A percentile compares a stretch with the other conserved stretches of the same genome.
phyloP scores from a whole-genome alignment of 2,888 invertebrate species.

The Endotricha flammealis region DNA sequence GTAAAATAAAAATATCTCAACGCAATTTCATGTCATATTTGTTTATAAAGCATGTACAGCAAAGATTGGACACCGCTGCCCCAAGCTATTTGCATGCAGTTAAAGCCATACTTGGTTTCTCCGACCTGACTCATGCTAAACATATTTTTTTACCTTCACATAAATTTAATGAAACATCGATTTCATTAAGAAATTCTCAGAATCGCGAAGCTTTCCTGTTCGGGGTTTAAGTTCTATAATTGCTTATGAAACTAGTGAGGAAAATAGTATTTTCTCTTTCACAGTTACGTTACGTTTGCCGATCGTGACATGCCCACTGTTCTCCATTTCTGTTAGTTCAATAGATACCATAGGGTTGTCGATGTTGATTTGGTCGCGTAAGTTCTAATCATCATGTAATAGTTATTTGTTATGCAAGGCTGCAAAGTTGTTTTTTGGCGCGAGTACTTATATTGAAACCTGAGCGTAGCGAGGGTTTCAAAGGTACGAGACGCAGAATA shows the following conservation, averaged over 20 bases:
- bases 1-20: too few relatives aligned
- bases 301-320: constrained; percentile 24
- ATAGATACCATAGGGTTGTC: constrained; percentile 2
- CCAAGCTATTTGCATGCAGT: constrained; percentile 9
- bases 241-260: constrained; percentile 34
- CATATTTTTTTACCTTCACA: constrained; percentile 29
- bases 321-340: constrained; percentile 20
- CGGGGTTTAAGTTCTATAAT: constrained; percentile 30
- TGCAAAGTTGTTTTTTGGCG: too few relatives aligned
- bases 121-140: constrained; percentile 33
- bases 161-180: constrained; percentile 34
- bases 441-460: too few relatives aligned
- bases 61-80: not conserved
- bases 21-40: too few relatives aligned
- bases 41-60: too few relatives aligned
- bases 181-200: constrained; percentile 40
- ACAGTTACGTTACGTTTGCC: constrained; percentile 29
- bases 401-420: too few relatives aligned
- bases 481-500: too few relatives aligned
- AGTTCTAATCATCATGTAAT: too few relatives aligned
- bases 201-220: constrained; percentile 41
- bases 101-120: constrained; percentile 21
- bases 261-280: constrained; percentile 38
- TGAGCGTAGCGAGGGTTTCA: too few relatives aligned
- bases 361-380: too few relatives aligned